Evolutionary conservation across 2,113 vertebrate genomes (phyloP).

Genomic region (Narcine bancroftii): DNA sequence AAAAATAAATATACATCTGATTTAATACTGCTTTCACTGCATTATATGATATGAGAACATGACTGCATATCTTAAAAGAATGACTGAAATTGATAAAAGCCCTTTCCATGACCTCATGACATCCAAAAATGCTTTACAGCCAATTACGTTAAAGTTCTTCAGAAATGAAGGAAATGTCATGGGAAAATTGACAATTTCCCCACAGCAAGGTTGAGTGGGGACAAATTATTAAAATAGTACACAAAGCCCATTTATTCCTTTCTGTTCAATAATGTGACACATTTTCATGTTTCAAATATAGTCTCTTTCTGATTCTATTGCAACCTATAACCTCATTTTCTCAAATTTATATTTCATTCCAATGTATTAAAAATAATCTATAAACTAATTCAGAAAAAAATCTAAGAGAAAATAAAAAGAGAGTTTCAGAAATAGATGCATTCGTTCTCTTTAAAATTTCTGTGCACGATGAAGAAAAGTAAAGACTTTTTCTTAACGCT

Average conservation of each 20-base stretch:
- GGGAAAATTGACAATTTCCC: background rate
- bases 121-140: background rate
- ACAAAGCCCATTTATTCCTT: background rate
- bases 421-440: background rate
- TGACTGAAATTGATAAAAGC: background rate
- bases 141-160: background rate
- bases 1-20: background rate
- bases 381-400: background rate
- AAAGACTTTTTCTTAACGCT: too few species aligned
- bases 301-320: background rate
- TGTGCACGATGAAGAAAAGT: background rate
- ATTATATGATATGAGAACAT: background rate
- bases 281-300: background rate
- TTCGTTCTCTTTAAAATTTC: background rate
- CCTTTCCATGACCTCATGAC: background rate
- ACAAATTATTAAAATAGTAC: background rate
- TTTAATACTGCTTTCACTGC: background rate
- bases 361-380: background rate
- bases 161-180: background rate
- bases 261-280: background rate
- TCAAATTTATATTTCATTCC: background rate
- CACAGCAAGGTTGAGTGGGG: background rate
- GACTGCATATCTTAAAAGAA: background rate
- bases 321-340: background rate
- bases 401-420: background rate